phyloP scores from a whole-genome alignment of 1,140 invertebrate species.

The Nebria ingens region DNA sequence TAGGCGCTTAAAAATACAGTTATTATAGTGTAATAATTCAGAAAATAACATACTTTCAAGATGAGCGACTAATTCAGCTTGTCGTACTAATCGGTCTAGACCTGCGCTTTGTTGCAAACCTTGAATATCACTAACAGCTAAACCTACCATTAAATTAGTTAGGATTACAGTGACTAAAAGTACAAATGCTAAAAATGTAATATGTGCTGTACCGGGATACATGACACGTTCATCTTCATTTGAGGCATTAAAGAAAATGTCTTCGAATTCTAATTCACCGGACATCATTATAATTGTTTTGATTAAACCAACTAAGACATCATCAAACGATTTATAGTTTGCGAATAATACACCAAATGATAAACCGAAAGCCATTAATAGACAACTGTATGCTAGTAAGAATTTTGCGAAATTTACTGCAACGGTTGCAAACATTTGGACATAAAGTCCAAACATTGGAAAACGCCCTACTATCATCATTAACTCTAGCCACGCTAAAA shows the following conservation, averaged over 20 bases:
- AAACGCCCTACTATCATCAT: conserved; percentile 77
- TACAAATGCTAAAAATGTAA: conserved; percentile 66
- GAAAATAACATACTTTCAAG: conserved; percentile 74
- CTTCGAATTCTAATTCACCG: conserved; percentile 72
- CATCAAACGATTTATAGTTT: conserved; percentile 57
- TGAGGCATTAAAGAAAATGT: conserved; percentile 64
- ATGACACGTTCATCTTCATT: conserved; percentile 33
- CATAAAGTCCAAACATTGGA: conserved; percentile 73
- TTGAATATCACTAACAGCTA: conserved; percentile 74
- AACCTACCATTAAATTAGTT: conserved; percentile 73
- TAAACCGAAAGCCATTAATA: conserved; percentile 66
- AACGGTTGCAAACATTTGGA: conserved; percentile 78
- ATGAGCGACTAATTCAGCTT: conserved; percentile 66
- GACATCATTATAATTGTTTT: conserved; percentile 86
- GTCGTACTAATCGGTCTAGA: conserved; percentile 64
- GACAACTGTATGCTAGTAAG: conserved; percentile 64
- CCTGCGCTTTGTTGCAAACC: conserved; percentile 73
- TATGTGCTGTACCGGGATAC: conserved; percentile 60
- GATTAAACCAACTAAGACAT: conserved; percentile 49
- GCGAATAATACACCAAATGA: conserved; percentile 69
- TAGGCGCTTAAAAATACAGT: conserved; percentile 49
- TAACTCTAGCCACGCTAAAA: conserved; percentile 67
- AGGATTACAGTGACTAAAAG: conserved; percentile 74
- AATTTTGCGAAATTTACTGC: conserved; percentile 76
- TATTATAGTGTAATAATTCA: conserved; percentile 41